These are phyloP conservation scores for Zaprionus ornatus DNA, from an alignment of 1,140 invertebrate genomes.

Conservation along the genomic window DNA sequence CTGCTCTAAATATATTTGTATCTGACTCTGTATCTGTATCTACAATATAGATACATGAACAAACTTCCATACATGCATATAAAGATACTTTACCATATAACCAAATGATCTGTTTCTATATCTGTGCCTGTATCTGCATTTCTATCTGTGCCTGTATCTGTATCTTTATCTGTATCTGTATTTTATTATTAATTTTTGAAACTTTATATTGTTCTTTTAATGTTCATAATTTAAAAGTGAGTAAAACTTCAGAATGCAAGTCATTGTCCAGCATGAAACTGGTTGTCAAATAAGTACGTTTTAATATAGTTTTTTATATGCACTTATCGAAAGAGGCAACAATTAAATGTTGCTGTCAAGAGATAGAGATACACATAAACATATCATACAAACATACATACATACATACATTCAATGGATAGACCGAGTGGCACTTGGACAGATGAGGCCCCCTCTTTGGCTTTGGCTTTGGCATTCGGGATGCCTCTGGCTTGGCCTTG, in stretches of 20 bases:
- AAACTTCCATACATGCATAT: too few species aligned
- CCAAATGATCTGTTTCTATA: not conserved
- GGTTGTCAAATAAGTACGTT: not conserved
- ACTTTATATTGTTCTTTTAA: not conserved
- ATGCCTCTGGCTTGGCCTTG: not conserved
- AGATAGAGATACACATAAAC: not conserved
- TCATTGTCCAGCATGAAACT: not conserved
- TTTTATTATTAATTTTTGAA: not conserved
- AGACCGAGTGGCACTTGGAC: not conserved
- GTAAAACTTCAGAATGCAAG: not conserved
- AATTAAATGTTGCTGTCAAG: conserved; percentile 11
- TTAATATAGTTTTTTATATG: not conserved
- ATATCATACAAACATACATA: not conserved
- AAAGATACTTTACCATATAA: too few species aligned
- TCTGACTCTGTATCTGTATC: conserved; percentile 1
- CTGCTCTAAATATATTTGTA: conserved; percentile 15
- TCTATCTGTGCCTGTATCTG: not conserved
- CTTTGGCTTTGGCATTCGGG: not conserved
- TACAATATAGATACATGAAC: too few species aligned
- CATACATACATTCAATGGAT: not conserved
- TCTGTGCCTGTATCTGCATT: not conserved
- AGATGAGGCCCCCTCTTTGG: not conserved
- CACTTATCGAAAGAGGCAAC: conserved; percentile 1
- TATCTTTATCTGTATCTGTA: conserved; percentile 15
- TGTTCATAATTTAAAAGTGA: too few species aligned